These are phyloP conservation scores for Metellina segmentata DNA, from an alignment of 2,888 invertebrate species.

Conservation along the genomic window DNA sequence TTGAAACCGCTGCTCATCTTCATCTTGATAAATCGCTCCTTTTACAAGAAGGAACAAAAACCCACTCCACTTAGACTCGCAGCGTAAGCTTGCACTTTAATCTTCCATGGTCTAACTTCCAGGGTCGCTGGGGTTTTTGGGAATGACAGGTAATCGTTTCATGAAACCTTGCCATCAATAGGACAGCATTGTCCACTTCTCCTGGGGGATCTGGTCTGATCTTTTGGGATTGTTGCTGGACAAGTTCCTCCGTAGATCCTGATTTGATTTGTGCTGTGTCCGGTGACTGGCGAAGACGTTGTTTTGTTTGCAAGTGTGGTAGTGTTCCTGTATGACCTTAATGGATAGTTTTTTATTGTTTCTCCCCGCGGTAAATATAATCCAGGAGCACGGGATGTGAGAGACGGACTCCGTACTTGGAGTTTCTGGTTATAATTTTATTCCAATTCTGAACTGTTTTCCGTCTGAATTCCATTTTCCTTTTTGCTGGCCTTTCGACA, in stretches of 20 bases:
- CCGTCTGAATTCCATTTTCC: no score
- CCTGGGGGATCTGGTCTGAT: conserved; percentile 56
- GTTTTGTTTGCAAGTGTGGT: conserved; percentile 54
- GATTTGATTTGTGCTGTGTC: conserved; percentile 60
- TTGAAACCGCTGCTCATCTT: conserved; percentile 27
- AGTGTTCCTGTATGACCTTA: conserved; percentile 13
- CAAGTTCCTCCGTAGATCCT: conserved; percentile 33
- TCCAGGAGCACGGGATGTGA: background rate
- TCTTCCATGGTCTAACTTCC: conserved; percentile 49
- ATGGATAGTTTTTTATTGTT: conserved; percentile 40
- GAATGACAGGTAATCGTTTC: conserved; percentile 67
- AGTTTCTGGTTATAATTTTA: background rate
- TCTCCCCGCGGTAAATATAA: background rate
- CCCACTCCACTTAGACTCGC: conserved; percentile 26
- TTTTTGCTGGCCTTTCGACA: no score
- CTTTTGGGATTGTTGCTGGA: conserved; percentile 57
- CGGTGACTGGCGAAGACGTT: conserved; percentile 37
- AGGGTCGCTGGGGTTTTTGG: conserved; percentile 41
- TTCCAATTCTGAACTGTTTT: no score
- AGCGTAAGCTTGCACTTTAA: conserved; percentile 61
- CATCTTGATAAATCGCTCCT: conserved; percentile 34
- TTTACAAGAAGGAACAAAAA: conserved; percentile 10
- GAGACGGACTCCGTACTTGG: background rate
- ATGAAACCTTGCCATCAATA: conserved; percentile 63
- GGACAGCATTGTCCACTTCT: conserved; percentile 59